Base-by-base conservation (phyloP, 1,140 invertebrate genomes). In the Heliothis virescens region DNA sequence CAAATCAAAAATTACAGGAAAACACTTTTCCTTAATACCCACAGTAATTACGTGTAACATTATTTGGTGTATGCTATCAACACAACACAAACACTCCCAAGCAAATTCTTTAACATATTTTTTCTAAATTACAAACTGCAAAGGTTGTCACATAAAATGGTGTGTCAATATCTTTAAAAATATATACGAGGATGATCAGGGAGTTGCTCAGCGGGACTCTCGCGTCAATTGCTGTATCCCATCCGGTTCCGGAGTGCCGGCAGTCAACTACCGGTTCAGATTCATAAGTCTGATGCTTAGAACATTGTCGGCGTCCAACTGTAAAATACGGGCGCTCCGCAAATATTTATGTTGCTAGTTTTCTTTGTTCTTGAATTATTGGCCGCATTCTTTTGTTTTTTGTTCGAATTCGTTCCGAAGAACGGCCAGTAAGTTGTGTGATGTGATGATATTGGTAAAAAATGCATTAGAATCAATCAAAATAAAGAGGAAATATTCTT, bases 191-290 rank as follows among this genome's bases (percentile, higher is more conserved):
- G 60, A 57, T 72, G 75, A 73, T 75, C 71, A 76, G 63, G 75
- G 71, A 53, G 41, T 13, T 69, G 74, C 83, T 57, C 88, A 62
- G 80, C 88, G 86, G 89, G 87, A 85, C 62, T n/a, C n/a, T 83
- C 79, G 85, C 82, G 85, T 86, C 87, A 85, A 86, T 89, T 88
- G 89, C 89, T 89, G 89, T 84, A 89, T 92, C 87, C 85, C 86
- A 90, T 92, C 91, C 91, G 90, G 71, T 91, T 93, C 90, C 89
- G 85, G 88, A 73, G 62, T 75, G 76, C 62, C 83, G 84, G 80
- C 83, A 85, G 86, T 79, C 83, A 50, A 83, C 86, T 83, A 65
- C 84, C 83, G 82, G 85, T 82, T 85, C 80, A 80, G 82, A 86
- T 83, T 79, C 84, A 85, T 87, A 85, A 87, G 85, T 85, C 82